Base-by-base conservation (phyloP, 2,888 invertebrate species). In the Agrochola lychnidis region DNA sequence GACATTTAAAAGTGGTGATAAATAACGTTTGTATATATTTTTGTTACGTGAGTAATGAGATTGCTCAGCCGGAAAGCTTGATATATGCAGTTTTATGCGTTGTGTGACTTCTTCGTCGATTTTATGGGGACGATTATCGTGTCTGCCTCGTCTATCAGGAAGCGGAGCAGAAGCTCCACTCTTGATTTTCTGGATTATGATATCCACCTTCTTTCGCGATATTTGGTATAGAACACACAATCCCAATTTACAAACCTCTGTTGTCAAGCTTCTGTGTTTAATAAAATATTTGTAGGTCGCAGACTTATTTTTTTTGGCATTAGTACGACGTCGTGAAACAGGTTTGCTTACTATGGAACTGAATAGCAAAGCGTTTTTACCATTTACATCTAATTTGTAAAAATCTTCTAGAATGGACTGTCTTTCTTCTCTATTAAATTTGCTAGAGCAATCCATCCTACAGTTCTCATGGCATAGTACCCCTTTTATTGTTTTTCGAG, bases 41-140 rank as follows among this genome's bases (percentile, higher is more conserved):
- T 85, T 84, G 70, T 76, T 87, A 40, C 86, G 83, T 45, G 87
- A 88, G 68, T 88, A 88, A 78, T 88, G 86, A 30, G 82, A 84
- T 51, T 45, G 48, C 48, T 48, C 48, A 48, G 48, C 51, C 51
- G 51, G 51, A 51, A 19, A 51, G 19, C 51, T 36, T 51, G 51
- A 48, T 51, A 67, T 71, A 59, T 68, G 59, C 36, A 30, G 56
- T 72, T 81, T 69, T 70, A 72, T 73, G 57, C n/a, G 36, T 42
- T 64, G 19, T 19, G 30, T 25, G 40, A 25, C 59, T 70, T 51
- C 51, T 51, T 51, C 80, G 51, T 51, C 51, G 51, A 19, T 51
- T 51, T 51, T 51, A 51, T 51, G 51, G 51, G 51, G 51, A 51
- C 51, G 68, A 69, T 76, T 81, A 68, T 76, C 36, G 71, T 79